A percentile compares a stretch with the other conserved stretches of the same genome.
phyloP scores from a whole-genome alignment of 2,888 invertebrate genomes.

The Rugalucina vietnamica region DNA sequence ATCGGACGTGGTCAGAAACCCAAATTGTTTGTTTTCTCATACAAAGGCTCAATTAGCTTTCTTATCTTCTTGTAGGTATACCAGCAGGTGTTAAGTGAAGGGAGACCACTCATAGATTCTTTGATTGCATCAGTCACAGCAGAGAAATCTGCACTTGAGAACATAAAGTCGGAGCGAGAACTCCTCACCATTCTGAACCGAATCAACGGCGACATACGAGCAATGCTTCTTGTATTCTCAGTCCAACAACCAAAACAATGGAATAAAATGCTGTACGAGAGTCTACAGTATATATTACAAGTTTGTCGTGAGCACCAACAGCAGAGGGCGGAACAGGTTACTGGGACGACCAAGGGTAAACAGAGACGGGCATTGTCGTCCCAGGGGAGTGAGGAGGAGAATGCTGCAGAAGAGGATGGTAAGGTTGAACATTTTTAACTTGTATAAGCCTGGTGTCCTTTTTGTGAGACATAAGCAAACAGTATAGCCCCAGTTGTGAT shows the following conservation, averaged over 20 bases:
- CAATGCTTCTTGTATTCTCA: constrained; percentile 81
- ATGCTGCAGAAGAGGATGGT: constrained; percentile 45
- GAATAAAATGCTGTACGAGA: constrained; percentile 76
- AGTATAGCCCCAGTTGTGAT: too few relatives aligned
- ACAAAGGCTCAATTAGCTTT: too few relatives aligned
- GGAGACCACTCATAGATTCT: constrained; percentile 87
- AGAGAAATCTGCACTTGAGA: constrained; percentile 78
- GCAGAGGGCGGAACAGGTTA: constrained; percentile 62
- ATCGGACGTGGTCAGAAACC: too few relatives aligned
- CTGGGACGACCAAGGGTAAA: constrained; percentile 13
- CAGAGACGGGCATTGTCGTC: constrained; percentile 58
- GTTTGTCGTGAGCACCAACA: constrained; percentile 77
- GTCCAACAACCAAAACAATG: constrained; percentile 79
- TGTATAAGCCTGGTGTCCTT: too few relatives aligned
- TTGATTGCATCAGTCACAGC: constrained; percentile 86
- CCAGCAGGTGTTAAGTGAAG: constrained; percentile 85
- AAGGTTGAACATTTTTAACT: neutral
- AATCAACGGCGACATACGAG: constrained; percentile 81
- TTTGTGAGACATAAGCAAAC: too few relatives aligned
- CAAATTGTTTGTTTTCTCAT: too few relatives aligned
- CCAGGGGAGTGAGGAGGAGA: constrained; percentile 62
- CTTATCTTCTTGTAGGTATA: constrained; percentile 86
- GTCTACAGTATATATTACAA: constrained; percentile 77
- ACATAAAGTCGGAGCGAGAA: constrained; percentile 75
- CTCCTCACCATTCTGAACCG: constrained; percentile 75